Conservation (phyloP, 2,797 vertebrate species). For the Pangasius mekongensis region DNA sequence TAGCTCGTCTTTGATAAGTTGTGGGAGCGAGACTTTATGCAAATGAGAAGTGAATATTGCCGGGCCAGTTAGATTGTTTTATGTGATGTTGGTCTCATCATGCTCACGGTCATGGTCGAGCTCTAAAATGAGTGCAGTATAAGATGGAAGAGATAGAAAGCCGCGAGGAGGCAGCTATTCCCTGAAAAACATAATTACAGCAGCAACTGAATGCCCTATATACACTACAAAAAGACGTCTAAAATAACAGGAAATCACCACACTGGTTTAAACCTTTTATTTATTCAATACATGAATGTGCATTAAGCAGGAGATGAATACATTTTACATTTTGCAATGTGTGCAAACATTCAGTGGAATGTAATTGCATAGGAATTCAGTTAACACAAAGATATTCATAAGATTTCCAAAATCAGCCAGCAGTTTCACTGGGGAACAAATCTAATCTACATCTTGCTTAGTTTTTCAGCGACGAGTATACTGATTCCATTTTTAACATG, state of each 20-base stretch:
- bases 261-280: neutral
- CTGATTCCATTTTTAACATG: neutral
- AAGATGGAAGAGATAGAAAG: neutral
- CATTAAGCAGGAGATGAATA: neutral
- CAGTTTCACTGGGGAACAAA: neutral
- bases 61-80: slow-evolving; percentile 13
- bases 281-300: neutral
- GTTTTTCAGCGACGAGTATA: neutral
- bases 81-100: slow-evolving; percentile 11
- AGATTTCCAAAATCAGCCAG: neutral
- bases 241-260: neutral
- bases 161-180: neutral
- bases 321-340: neutral
- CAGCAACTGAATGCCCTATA: neutral
- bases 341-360: neutral
- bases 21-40: slow-evolving; percentile 1
- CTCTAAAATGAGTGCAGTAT: slow-evolving; percentile 2
- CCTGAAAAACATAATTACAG: slow-evolving; percentile 4
- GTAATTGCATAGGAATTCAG: neutral
- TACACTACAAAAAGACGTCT: neutral
- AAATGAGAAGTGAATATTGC: slow-evolving; percentile 12
- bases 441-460: neutral
- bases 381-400: neutral
- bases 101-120: neutral
- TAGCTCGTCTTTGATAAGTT: slow-evolving; percentile 15